Percentiles rank a stretch among this genome's conserved stretches.
phyloP scores from a whole-genome alignment of 2,797 vertebrate species.

The Falco cherrug region DNA sequence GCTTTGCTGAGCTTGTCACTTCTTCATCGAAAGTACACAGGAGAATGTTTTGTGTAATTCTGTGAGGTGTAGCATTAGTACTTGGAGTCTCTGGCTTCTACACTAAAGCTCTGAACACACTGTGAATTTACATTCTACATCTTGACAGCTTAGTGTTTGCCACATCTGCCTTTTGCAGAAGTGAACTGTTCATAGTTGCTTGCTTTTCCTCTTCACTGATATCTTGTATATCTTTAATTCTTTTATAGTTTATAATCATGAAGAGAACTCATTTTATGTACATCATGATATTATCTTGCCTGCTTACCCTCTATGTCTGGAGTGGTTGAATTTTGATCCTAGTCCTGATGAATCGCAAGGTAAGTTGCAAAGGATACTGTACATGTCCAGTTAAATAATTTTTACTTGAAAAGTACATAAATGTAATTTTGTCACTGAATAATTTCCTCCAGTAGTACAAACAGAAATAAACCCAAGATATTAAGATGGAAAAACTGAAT shows the following conservation, averaged over 20 bases:
- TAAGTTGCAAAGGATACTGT: slow-evolving; percentile 60
- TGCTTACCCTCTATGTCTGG: slow-evolving; percentile 92
- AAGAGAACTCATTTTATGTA: slow-evolving; percentile 92
- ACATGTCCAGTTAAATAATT: neutral
- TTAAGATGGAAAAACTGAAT: neutral
- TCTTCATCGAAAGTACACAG: neutral
- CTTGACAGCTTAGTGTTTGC: neutral
- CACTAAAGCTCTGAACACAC: neutral
- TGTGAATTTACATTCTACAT: neutral
- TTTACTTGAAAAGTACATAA: neutral
- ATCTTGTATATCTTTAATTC: neutral
- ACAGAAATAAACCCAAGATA: neutral
- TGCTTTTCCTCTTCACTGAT: neutral
- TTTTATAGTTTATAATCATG: slow-evolving; percentile 91
- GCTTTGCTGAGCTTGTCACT: neutral
- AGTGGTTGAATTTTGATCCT: slow-evolving; percentile 98
- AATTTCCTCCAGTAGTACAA: neutral
- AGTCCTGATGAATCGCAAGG: slow-evolving; percentile 85
- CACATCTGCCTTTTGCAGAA: neutral
- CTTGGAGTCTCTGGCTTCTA: neutral
- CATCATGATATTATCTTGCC: slow-evolving; percentile 95
- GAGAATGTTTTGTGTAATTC: neutral
- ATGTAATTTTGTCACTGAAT: neutral
- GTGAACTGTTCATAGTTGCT: neutral
- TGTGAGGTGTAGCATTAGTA: neutral